A percentile compares a stretch with the other conserved stretches of the same genome.
Evolutionary conservation across 1,140 invertebrate genomes (phyloP).

Genomic region (Amyelois transitella): DNA sequence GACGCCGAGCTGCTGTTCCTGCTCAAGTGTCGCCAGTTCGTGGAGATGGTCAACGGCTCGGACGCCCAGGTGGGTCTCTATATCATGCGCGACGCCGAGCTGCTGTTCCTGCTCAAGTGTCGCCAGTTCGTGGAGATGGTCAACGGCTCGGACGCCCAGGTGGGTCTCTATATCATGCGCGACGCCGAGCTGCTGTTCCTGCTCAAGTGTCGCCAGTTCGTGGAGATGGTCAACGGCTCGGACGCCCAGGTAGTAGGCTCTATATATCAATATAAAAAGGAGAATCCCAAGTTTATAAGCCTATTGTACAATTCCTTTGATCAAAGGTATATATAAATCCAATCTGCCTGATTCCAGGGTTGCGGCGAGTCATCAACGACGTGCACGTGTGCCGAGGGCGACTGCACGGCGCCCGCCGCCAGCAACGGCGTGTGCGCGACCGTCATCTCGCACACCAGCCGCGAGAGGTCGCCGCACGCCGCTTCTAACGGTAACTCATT

Average conservation of each 20-base stretch:
- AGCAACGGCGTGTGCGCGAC: slow-evolving; percentile 58
- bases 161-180: too few species aligned
- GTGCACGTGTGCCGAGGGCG: slow-evolving; percentile 20
- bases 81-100: slow-evolving; percentile 89
- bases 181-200: slow-evolving; percentile 95
- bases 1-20: slow-evolving; percentile 95
- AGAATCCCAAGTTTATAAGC: too few species aligned
- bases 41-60: slow-evolving; percentile 94
- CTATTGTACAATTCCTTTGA: too few species aligned
- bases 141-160: slow-evolving; percentile 86
- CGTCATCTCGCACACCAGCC: slow-evolving; percentile 64
- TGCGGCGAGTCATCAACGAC: slow-evolving; percentile 33
- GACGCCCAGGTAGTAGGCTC: slow-evolving; percentile 85
- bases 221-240: slow-evolving; percentile 94
- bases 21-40: slow-evolving; percentile 97
- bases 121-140: slow-evolving; percentile 98
- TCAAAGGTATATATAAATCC: too few species aligned
- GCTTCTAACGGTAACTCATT: slow-evolving; percentile 47
- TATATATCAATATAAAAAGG: too few species aligned
- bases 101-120: slow-evolving; percentile 96
- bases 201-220: slow-evolving; percentile 97
- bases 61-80: slow-evolving; percentile 85
- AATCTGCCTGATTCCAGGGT: too few species aligned
- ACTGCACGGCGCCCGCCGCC: slow-evolving; percentile 16
- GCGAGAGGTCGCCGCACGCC: slow-evolving; percentile 43